These are phyloP conservation scores for Drosophila nigrodunni DNA, from an alignment of 1,140 invertebrate genomes.

Conservation along the genomic window DNA sequence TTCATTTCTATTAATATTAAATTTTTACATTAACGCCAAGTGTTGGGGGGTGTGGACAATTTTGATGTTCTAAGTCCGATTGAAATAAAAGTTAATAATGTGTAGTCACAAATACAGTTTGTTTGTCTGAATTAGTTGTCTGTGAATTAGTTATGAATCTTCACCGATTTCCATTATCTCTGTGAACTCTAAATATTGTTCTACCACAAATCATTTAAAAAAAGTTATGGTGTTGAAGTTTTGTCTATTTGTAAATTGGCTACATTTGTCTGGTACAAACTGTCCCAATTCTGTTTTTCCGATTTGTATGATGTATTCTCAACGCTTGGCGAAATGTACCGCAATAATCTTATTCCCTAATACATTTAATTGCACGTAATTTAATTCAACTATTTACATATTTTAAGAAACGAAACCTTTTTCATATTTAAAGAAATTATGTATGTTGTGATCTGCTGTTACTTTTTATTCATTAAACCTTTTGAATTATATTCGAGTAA, in stretches of 20 bases:
- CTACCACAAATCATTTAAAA: too few species aligned
- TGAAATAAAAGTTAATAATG: background rate
- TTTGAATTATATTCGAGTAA: slow-evolving; percentile 32
- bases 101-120: too few species aligned
- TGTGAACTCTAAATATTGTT: too few species aligned
- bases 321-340: slow-evolving; percentile 7
- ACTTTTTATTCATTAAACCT: slow-evolving; percentile 47
- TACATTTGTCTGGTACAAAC: background rate
- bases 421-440: slow-evolving; percentile 20
- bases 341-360: slow-evolving; percentile 35
- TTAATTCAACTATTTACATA: slow-evolving; percentile 3
- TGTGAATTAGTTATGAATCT: too few species aligned
- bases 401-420: slow-evolving; percentile 7
- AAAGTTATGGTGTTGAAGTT: too few species aligned
- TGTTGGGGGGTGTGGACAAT: slow-evolving; percentile 1
- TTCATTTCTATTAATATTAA: slow-evolving; percentile 36
- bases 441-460: slow-evolving; percentile 29
- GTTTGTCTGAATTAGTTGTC: too few species aligned
- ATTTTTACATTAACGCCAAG: slow-evolving; percentile 14
- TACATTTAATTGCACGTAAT: slow-evolving; percentile 29
- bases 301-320: background rate
- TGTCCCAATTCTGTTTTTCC: background rate
- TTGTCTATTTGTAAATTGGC: too few species aligned
- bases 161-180: too few species aligned
- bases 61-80: slow-evolving; percentile 18